Percentiles rank a stretch among this genome's conserved stretches.
Conservation (phyloP, 2,888 invertebrate genomes). For the Eudasyphora cyanicolor region DNA sequence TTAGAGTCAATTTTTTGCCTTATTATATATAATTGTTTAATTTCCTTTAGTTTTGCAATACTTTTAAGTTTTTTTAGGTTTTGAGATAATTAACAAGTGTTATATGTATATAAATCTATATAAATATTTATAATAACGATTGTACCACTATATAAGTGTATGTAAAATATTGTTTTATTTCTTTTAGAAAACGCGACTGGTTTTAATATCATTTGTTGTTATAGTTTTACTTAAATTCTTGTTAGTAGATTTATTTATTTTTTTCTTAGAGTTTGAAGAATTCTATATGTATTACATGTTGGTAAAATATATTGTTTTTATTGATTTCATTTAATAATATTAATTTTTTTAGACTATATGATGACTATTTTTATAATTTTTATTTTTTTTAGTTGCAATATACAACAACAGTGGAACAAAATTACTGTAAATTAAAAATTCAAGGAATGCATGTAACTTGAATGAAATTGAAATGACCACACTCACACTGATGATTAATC, state of each 20-base stretch:
- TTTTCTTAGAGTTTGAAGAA: no score
- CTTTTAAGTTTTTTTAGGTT: not conserved
- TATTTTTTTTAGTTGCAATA: not conserved
- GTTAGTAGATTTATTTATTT: not conserved
- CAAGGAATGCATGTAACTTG: no score
- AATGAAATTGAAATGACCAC: no score
- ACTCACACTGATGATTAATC: no score
- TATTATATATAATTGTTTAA: not conserved
- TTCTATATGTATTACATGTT: not conserved
- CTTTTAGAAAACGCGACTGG: not conserved
- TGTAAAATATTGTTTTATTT: conserved; percentile 21
- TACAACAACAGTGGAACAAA: not conserved
- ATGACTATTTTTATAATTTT: not conserved
- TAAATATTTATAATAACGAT: conserved; percentile 50
- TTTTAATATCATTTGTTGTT: conserved; percentile 5
- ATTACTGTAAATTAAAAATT: no score
- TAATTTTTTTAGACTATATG: conserved; percentile 3
- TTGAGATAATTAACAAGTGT: conserved; percentile 60
- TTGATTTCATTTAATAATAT: conserved; percentile 35
- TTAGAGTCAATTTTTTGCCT: not conserved
- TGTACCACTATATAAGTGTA: conserved; percentile 42
- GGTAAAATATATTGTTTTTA: not conserved
- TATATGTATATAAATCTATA: conserved; percentile 45
- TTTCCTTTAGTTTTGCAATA: not conserved
- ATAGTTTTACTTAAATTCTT: conserved; percentile 34